A percentile compares a stretch with the other conserved stretches of the same genome.
Conservation (phyloP, 2,888 invertebrate species). For the Eupeodes luniger region DNA sequence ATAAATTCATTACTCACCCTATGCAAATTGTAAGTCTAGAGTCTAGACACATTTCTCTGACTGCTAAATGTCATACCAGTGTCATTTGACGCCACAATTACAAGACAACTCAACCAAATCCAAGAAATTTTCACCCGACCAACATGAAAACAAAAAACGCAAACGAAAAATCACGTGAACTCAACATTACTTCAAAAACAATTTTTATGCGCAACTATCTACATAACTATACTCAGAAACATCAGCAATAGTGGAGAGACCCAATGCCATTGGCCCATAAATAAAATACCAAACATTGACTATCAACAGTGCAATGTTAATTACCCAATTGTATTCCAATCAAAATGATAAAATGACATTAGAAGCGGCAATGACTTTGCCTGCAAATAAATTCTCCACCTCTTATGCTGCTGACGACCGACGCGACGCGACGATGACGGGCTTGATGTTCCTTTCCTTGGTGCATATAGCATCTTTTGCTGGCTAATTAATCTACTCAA, state of each 20-base stretch:
- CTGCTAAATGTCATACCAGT: conserved; percentile 65
- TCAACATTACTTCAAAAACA: conserved; percentile 13
- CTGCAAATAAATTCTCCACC: conserved; percentile 71
- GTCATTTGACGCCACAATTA: conserved; percentile 74
- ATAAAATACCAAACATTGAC: conserved; percentile 70
- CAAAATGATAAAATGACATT: conserved; percentile 76
- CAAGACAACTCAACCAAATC: conserved; percentile 69
- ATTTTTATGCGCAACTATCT: background rate
- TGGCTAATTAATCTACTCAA: conserved; percentile 72
- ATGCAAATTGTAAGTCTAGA: conserved; percentile 10
- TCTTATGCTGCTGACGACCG: conserved; percentile 14
- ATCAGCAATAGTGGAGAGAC: background rate
- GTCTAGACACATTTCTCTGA: conserved; percentile 65
- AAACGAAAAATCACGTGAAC: conserved; percentile 2
- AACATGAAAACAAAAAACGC: background rate
- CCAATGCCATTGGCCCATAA: conserved; percentile 75
- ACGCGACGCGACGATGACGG: background rate
- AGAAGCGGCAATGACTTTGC: conserved; percentile 76
- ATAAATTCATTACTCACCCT: conserved; percentile 59
- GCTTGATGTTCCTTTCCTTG: background rate
- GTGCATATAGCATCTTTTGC: conserved; percentile 10
- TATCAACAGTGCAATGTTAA: conserved; percentile 76
- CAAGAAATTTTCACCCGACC: conserved; percentile 49
- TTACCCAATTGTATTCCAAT: conserved; percentile 76
- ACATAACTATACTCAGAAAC: background rate